Conservation (phyloP, 2,113 vertebrate species). For the Tachuris rubrigastra region DNA sequence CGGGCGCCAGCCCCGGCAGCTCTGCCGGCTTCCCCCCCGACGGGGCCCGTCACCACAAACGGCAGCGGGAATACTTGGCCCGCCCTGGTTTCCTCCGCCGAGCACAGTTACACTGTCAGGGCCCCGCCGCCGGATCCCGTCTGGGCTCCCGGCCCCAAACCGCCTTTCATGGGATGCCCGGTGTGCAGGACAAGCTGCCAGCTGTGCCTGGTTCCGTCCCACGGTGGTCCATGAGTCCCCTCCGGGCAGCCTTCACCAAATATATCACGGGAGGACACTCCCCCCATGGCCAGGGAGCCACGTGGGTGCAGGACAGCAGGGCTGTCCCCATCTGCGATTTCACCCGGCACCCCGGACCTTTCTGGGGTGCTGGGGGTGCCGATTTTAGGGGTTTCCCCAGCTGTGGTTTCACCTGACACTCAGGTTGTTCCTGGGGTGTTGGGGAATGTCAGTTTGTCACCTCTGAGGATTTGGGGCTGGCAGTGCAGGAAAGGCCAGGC, state of each 20-base stretch:
- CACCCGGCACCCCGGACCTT: background rate
- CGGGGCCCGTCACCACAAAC: background rate
- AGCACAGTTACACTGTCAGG: background rate
- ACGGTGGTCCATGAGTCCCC: background rate
- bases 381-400: background rate
- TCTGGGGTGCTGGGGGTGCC: fast-evolving
- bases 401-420: background rate
- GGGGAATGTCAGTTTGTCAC: background rate
- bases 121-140: fast-evolving
- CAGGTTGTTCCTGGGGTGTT: fast-evolving
- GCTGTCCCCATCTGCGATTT: background rate
- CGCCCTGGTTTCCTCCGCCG: fast-evolving
- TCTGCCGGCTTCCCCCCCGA: background rate
- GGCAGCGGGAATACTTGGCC: background rate
- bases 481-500: background rate
- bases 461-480: background rate
- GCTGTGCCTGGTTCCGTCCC: background rate
- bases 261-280: background rate
- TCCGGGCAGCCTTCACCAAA: background rate
- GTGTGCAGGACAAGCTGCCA: background rate
- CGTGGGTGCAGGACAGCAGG: fast-evolving
- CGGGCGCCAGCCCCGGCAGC: background rate
- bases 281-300: background rate
- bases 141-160: background rate
- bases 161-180: background rate